These are phyloP conservation scores for Drosophila glabriapex DNA, from an alignment of 2,888 invertebrate genomes.

Conservation along the genomic window DNA sequence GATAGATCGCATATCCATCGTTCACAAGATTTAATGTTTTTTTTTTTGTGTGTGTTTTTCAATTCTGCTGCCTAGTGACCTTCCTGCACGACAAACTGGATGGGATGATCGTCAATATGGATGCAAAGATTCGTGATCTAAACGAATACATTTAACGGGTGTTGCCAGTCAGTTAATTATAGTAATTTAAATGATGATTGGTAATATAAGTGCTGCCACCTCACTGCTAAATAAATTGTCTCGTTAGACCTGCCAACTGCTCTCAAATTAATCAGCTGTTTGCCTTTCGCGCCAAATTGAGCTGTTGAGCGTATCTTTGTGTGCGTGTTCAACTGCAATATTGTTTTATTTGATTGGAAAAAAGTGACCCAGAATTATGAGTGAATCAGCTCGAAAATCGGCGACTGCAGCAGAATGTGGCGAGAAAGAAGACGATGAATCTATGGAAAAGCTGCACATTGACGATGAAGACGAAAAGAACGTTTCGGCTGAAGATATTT, in stretches of 20 bases:
- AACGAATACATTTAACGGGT: background rate
- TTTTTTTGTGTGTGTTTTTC: conserved; percentile 51
- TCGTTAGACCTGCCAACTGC: conserved; percentile 42
- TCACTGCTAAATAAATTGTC: background rate
- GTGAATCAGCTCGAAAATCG: conserved; percentile 57
- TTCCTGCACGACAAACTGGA: background rate
- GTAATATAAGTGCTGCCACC: conserved; percentile 9
- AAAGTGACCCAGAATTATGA: conserved; percentile 70
- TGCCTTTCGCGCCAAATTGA: conserved; percentile 71
- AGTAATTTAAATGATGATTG: background rate
- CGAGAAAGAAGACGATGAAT: conserved; percentile 50
- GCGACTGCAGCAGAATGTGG: conserved; percentile 62
- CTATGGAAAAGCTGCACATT: conserved; percentile 66
- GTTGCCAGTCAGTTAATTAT: background rate
- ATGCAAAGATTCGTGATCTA: background rate
- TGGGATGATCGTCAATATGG: background rate
- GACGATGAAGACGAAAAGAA: conserved; percentile 71
- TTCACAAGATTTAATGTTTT: conserved; percentile 49
- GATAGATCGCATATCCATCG: conserved; percentile 14
- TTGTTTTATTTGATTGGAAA: conserved; percentile 35
- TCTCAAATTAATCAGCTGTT: conserved; percentile 36
- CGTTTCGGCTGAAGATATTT: conserved; percentile 72
- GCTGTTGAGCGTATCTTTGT: conserved; percentile 25
- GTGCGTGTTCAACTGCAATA: conserved; percentile 50
- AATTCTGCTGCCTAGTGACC: conserved; percentile 24